phyloP scores from a whole-genome alignment of 2,888 invertebrate species.

The Carabus problematicus region DNA sequence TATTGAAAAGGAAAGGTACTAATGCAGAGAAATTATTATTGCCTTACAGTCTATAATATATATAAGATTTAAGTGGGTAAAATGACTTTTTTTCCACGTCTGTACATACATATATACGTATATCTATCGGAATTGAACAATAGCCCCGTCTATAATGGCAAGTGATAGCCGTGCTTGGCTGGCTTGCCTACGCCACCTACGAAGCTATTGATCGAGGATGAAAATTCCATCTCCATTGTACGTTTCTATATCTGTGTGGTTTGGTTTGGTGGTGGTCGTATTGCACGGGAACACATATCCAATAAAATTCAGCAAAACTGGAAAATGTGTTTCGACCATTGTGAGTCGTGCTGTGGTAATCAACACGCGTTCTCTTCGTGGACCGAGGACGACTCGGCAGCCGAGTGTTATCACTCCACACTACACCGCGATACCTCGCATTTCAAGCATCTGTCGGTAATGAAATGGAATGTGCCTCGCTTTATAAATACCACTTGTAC shows the following conservation, averaged over 20 bases:
- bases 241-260: conserved; percentile 11
- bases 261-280: too few relatives aligned
- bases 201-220: conserved; percentile 27
- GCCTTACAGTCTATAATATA: too few relatives aligned
- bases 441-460: too few relatives aligned
- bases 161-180: conserved; percentile 4
- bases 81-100: too few relatives aligned
- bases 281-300: conserved; percentile 32
- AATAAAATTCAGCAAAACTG: conserved; percentile 31
- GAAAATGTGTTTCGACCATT: conserved; percentile 23
- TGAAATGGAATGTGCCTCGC: too few relatives aligned
- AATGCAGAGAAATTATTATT: too few relatives aligned
- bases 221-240: conserved; percentile 34
- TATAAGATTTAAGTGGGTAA: too few relatives aligned
- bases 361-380: not conserved
- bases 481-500: too few relatives aligned
- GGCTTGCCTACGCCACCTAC: conserved; percentile 6
- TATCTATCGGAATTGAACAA: conserved; percentile 24
- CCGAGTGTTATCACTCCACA: too few relatives aligned
- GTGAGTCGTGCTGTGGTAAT: conserved; percentile 8
- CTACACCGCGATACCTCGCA: too few relatives aligned
- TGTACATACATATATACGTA: not conserved
- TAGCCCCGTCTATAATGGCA: conserved; percentile 25
- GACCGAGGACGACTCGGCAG: too few relatives aligned
- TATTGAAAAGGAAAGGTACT: too few relatives aligned